Conservation (phyloP, 2,888 invertebrate species). For the Cerceris ruficornis region DNA sequence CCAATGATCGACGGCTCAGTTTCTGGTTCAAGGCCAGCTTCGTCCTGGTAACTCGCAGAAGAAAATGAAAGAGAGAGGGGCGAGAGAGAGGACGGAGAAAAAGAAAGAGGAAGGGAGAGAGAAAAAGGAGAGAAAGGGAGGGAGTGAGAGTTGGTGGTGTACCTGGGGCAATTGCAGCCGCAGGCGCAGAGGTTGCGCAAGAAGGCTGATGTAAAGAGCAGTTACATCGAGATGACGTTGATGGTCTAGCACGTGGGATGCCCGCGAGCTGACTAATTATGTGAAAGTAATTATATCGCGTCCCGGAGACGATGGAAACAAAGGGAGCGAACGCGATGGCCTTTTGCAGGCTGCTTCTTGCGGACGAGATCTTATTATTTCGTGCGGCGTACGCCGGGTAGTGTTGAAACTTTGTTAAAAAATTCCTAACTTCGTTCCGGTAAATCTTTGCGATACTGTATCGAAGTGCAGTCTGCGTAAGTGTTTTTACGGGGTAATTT, state of each 20-base stretch:
- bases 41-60: slow-evolving; percentile 19
- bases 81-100: neutral
- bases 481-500: no score
- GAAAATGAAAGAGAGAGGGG: slow-evolving; percentile 30
- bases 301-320: neutral
- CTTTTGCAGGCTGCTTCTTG: slow-evolving; percentile 5
- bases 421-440: no score
- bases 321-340: neutral
- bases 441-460: no score
- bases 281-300: slow-evolving; percentile 52
- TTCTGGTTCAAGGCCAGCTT: slow-evolving; percentile 62
- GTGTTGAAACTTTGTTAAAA: no score
- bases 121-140: neutral
- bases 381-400: no score
- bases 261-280: slow-evolving; percentile 48
- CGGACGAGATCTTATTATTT: neutral
- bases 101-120: neutral
- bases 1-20: slow-evolving; percentile 51
- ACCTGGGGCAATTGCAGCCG: slow-evolving; percentile 7
- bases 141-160: neutral
- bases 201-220: slow-evolving; percentile 48
- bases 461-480: no score
- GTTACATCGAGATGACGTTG: slow-evolving; percentile 45
- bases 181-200: slow-evolving; percentile 39
- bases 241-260: slow-evolving; percentile 10